Evolutionary conservation across 2,113 vertebrate genomes (phyloP).

Genomic region (Anguilla japonica): DNA sequence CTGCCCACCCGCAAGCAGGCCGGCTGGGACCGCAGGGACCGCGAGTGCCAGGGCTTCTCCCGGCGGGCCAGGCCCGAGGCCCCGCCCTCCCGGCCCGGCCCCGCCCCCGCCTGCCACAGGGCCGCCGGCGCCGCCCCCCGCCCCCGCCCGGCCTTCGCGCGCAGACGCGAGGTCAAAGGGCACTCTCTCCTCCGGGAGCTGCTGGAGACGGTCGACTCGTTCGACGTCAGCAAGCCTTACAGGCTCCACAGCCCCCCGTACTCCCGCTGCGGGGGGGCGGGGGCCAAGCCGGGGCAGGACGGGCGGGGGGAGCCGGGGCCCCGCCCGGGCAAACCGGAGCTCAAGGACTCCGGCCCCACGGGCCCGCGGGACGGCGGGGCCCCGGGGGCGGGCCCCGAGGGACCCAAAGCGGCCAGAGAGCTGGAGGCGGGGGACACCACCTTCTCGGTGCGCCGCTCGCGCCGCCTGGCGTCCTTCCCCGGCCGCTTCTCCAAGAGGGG

Average conservation of each 20-base stretch:
- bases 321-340: slow-evolving; percentile 48
- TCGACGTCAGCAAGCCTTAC: slow-evolving; percentile 95
- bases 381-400: not conserved
- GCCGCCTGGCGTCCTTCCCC: slow-evolving; percentile 81
- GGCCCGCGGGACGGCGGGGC: slow-evolving; percentile 41
- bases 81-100: slow-evolving; percentile 14
- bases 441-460: slow-evolving; percentile 84
- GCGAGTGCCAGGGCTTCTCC: slow-evolving; percentile 60
- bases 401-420: slow-evolving; percentile 51
- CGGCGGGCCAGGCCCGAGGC: slow-evolving; percentile 62
- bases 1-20: slow-evolving; percentile 85
- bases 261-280: slow-evolving; percentile 47
- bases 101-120: slow-evolving; percentile 41
- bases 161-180: slow-evolving; percentile 61
- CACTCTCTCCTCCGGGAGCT: slow-evolving; percentile 88
- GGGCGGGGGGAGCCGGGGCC: slow-evolving; percentile 4
- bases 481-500: slow-evolving; percentile 73
- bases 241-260: slow-evolving; percentile 87
- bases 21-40: slow-evolving; percentile 60
- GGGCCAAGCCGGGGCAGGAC: not conserved
- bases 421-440: slow-evolving; percentile 53
- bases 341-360: slow-evolving; percentile 54
- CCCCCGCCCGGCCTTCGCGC: slow-evolving; percentile 58
- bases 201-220: slow-evolving; percentile 81
- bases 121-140: slow-evolving; percentile 43